Percentiles rank a stretch among this genome's conserved stretches.
Conservation (phyloP, 2,113 vertebrate genomes). For the Willisornis vidua region DNA sequence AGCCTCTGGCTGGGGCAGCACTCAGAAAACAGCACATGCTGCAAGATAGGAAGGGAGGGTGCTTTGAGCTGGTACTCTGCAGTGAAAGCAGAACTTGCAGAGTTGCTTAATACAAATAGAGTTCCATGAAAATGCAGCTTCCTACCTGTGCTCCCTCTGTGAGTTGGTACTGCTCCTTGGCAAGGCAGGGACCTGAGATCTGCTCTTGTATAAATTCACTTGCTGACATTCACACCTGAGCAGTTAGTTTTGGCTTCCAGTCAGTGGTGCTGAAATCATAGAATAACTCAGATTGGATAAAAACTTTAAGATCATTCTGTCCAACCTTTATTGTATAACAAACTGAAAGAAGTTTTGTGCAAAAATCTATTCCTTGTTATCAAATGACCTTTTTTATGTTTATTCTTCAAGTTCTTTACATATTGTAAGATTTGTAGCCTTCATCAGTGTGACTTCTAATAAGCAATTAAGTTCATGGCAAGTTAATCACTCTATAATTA, state of each 20-base stretch:
- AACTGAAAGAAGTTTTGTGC: background rate
- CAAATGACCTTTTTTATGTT: background rate
- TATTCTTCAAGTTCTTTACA: background rate
- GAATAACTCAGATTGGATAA: background rate
- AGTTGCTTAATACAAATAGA: background rate
- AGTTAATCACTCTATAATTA: conserved; percentile 31
- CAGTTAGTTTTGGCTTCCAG: background rate
- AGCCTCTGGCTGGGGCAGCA: background rate
- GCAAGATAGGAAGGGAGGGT: background rate
- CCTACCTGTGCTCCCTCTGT: background rate
- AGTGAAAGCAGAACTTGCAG: background rate
- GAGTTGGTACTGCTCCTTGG: background rate
- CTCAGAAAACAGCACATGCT: background rate
- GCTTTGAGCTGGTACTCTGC: background rate
- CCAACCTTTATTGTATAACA: background rate
- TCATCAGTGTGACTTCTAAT: background rate
- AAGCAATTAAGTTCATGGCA: conserved; percentile 1
- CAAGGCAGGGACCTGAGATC: background rate
- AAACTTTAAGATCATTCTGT: background rate
- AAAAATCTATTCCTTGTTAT: background rate
- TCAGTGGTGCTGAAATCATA: background rate
- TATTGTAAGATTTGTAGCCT: background rate
- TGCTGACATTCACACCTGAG: background rate
- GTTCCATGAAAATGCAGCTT: background rate
- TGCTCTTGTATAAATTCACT: background rate